phyloP scores from a whole-genome alignment of 2,888 invertebrate genomes.

The Lepidocyrtinus sp. region DNA sequence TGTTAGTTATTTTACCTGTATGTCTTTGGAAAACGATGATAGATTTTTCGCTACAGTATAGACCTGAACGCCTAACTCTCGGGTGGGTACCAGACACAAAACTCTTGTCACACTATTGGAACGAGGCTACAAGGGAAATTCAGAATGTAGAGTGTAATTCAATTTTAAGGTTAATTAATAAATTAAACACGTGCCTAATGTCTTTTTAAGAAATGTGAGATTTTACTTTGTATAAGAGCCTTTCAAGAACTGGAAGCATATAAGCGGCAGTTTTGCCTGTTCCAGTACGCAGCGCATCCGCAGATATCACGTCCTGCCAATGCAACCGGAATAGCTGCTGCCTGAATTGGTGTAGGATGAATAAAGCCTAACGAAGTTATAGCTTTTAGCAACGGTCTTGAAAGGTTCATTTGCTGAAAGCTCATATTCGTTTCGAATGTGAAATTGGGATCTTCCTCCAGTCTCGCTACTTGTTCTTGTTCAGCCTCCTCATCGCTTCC shows the following conservation, averaged over 20 bases:
- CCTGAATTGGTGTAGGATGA: slow-evolving; percentile 97
- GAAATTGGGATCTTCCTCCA: slow-evolving; percentile 79
- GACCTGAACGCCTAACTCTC: slow-evolving; percentile 98
- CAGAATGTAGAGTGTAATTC: not conserved
- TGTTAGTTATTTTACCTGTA: slow-evolving; percentile 68
- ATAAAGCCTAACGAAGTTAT: slow-evolving; percentile 90
- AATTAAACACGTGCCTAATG: too few species aligned
- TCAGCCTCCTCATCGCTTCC: slow-evolving; percentile 69
- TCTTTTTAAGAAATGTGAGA: too few species aligned
- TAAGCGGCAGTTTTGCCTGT: slow-evolving; percentile 98
- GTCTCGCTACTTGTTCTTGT: slow-evolving; percentile 72
- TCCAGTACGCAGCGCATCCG: slow-evolving; percentile 98
- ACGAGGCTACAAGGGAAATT: slow-evolving; percentile 63
- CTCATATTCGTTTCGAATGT: slow-evolving; percentile 78
- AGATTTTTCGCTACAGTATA: slow-evolving; percentile 94
- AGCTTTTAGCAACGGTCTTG: slow-evolving; percentile 89
- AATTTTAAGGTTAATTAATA: not conserved
- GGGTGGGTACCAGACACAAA: slow-evolving; percentile 94
- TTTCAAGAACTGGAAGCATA: slow-evolving; percentile 96
- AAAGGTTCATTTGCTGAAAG: slow-evolving; percentile 97
- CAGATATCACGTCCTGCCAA: slow-evolving; percentile 94
- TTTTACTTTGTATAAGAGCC: slow-evolving; percentile 88
- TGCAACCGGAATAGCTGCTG: slow-evolving; percentile 94
- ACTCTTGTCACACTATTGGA: slow-evolving; percentile 81
- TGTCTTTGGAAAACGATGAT: slow-evolving; percentile 84